Conservation (phyloP, 2,113 vertebrate genomes). For the Ptilonorhynchus violaceus region DNA sequence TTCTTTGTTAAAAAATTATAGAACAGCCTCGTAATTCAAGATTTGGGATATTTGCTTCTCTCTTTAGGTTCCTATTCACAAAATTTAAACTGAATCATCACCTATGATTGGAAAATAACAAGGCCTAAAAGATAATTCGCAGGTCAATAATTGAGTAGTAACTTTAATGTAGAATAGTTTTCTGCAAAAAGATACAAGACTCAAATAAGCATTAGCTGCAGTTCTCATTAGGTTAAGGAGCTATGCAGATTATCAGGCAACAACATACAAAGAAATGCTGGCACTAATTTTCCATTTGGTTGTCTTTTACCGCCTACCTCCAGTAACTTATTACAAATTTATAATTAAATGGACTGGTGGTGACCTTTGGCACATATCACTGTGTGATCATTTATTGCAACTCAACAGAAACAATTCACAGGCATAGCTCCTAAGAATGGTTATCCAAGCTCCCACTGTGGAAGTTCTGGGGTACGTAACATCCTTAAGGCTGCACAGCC, state of each 20-base stretch:
- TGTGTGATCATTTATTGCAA: neutral
- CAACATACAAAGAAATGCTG: neutral
- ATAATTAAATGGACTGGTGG: neutral
- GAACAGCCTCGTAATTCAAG: slow-evolving; percentile 1
- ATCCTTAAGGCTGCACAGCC: neutral
- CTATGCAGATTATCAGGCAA: neutral
- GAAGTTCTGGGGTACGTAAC: neutral
- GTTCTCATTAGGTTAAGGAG: neutral
- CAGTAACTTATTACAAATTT: neutral
- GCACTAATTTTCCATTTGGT: neutral
- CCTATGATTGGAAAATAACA: neutral
- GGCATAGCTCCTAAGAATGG: neutral
- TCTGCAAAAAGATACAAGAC: neutral
- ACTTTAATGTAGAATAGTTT: neutral
- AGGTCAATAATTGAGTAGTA: neutral
- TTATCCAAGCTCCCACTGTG: neutral
- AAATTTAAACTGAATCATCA: neutral
- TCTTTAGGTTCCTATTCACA: neutral
- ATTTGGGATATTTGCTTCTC: neutral
- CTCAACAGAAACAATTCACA: fast-evolving
- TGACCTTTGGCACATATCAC: neutral
- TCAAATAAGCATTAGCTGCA: neutral
- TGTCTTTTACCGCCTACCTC: neutral
- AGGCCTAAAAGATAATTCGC: neutral
- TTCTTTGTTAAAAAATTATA: neutral